Conservation (phyloP, 2,888 invertebrate species). For the Drosophila paranaensis region DNA sequence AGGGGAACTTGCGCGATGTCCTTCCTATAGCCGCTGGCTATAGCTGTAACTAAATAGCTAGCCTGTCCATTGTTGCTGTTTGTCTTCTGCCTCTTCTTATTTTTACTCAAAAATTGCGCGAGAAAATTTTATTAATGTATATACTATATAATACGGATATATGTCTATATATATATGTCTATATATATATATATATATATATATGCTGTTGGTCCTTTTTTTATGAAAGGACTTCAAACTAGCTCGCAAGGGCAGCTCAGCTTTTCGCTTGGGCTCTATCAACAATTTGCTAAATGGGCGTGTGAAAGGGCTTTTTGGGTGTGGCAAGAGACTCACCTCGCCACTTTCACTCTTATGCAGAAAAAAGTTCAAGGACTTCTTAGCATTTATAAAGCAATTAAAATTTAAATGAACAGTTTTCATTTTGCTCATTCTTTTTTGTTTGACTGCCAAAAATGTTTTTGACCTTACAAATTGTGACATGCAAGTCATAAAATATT, state of each 20-base stretch:
- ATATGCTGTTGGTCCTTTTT: conserved; percentile 32
- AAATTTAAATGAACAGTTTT: conserved; percentile 82
- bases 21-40: conserved; percentile 64
- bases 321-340: not conserved
- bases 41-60: conserved; percentile 66
- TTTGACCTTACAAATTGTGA: conserved; percentile 65
- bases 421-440: conserved; percentile 11
- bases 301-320: not conserved
- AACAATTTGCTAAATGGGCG: conserved; percentile 36
- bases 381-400: conserved; percentile 84
- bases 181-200: conserved; percentile 50
- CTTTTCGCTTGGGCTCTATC: conserved; percentile 36
- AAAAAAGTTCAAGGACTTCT: conserved; percentile 81
- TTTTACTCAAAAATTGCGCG: conserved; percentile 48
- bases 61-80: conserved; percentile 45
- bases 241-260: conserved; percentile 61
- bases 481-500: conserved; percentile 66
- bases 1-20: conserved; percentile 36
- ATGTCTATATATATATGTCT: conserved; percentile 46
- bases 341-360: conserved; percentile 69
- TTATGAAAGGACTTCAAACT: conserved; percentile 53
- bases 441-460: conserved; percentile 51
- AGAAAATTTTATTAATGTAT: conserved; percentile 77
- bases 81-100: conserved; percentile 45
- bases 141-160: conserved; percentile 35